Conservation (phyloP, 2,888 invertebrate genomes). For the Syrphus vitripennis region DNA sequence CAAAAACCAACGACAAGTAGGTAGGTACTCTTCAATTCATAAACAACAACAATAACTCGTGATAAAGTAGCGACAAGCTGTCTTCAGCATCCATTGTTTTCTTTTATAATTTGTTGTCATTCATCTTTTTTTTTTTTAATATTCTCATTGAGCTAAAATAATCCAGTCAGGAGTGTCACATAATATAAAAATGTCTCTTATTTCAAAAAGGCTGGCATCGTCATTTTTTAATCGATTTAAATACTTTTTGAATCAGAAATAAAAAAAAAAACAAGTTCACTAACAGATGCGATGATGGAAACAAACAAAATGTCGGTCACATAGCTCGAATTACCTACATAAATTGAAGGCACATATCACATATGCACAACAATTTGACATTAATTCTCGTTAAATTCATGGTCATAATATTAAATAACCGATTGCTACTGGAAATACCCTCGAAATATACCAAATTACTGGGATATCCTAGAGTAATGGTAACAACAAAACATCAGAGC, state of each 20-base stretch:
- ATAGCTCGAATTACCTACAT: conserved; percentile 37
- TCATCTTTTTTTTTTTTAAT: conserved; percentile 5
- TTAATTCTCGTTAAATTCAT: conserved; percentile 7
- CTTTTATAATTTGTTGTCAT: conserved; percentile 11
- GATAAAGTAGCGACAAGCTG: conserved; percentile 32
- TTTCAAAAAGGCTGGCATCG: conserved; percentile 35
- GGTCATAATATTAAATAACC: conserved; percentile 5
- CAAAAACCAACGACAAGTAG: conserved; percentile 26
- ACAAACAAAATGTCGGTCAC: conserved; percentile 20
- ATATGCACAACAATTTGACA: background rate
- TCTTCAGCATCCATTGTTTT: conserved; percentile 48
- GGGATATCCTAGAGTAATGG: background rate
- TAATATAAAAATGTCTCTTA: conserved; percentile 12
- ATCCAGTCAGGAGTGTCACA: background rate
- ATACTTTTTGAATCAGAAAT: background rate
- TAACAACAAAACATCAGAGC: background rate
- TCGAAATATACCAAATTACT: background rate
- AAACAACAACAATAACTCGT: conserved; percentile 5
- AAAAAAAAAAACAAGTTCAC: background rate
- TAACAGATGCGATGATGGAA: background rate
- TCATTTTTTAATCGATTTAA: conserved; percentile 39
- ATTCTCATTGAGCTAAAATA: background rate
- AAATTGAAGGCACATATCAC: background rate
- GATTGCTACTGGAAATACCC: conserved; percentile 9
- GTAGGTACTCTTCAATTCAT: background rate